A percentile compares a stretch with the other conserved stretches of the same genome.
phyloP scores from a whole-genome alignment of 2,797 vertebrate genomes.

The Paguma larvata region DNA sequence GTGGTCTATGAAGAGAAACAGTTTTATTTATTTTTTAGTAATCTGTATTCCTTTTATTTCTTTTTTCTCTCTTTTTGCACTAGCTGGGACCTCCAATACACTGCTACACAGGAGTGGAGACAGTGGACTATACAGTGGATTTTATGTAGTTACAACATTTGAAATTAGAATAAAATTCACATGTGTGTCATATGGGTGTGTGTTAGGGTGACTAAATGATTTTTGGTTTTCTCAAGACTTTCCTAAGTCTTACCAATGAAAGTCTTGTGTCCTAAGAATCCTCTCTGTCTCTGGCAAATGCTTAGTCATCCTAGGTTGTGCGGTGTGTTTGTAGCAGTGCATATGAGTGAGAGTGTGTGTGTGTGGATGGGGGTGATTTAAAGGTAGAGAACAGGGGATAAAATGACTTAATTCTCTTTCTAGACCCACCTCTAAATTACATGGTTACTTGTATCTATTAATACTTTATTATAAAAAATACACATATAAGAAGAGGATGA shows the following conservation, averaged over 20 bases:
- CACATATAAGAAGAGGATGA: neutral
- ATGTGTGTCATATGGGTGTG: neutral
- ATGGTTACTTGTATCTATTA: neutral
- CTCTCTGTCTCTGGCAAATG: neutral
- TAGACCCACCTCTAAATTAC: neutral
- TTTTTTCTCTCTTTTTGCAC: neutral
- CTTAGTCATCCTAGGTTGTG: neutral
- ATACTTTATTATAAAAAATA: neutral
- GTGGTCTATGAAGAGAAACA: neutral
- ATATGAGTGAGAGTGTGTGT: neutral
- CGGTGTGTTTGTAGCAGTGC: neutral
- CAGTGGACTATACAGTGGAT: neutral
- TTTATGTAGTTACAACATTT: neutral
- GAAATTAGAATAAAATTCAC: neutral
- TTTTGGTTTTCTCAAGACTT: neutral
- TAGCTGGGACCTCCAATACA: neutral
- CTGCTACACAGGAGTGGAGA: neutral
- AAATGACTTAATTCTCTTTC: conserved; percentile 18
- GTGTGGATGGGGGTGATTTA: neutral
- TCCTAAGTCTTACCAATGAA: neutral
- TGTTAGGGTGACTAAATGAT: neutral
- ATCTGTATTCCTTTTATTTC: neutral
- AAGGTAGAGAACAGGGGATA: neutral
- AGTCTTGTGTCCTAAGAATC: neutral
- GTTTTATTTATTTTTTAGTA: conserved; percentile 9